These are phyloP conservation scores for Gephyroberyx darwinii DNA, from an alignment of 2,797 vertebrate genomes.

Conservation along the genomic window DNA sequence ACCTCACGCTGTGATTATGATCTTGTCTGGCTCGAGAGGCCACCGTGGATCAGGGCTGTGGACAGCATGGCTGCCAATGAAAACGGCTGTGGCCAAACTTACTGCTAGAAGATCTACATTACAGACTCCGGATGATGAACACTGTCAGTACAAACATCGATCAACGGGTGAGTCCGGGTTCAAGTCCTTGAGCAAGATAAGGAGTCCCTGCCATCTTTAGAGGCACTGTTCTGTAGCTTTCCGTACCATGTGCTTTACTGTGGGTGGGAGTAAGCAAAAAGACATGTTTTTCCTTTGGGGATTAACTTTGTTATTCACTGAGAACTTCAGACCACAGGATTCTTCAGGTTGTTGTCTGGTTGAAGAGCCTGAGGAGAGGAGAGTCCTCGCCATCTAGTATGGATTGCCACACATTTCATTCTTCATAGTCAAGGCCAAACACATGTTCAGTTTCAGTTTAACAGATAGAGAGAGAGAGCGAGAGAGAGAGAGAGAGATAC, in stretches of 20 bases:
- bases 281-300: too few relatives aligned
- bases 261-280: too few relatives aligned
- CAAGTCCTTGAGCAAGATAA: too few relatives aligned
- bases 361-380: not conserved
- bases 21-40: constrained; percentile 18
- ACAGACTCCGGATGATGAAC: too few relatives aligned
- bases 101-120: too few relatives aligned
- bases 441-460: constrained; percentile 30
- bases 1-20: not conserved
- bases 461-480: constrained; percentile 21
- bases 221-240: too few relatives aligned
- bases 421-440: constrained; percentile 10
- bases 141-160: too few relatives aligned
- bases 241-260: too few relatives aligned
- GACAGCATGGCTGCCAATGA: constrained; percentile 35
- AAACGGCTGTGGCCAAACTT: constrained; percentile 5
- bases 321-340: too few relatives aligned
- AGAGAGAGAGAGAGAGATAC: constrained; percentile 41
- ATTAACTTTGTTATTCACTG: too few relatives aligned
- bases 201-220: too few relatives aligned
- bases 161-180: too few relatives aligned
- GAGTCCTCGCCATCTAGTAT: constrained; percentile 18
- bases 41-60: not conserved
- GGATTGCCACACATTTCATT: constrained; percentile 33
- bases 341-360: constrained; percentile 1